Evolutionary conservation across 1,140 invertebrate species (phyloP).

Genomic region (Drosophila nebulosa): DNA sequence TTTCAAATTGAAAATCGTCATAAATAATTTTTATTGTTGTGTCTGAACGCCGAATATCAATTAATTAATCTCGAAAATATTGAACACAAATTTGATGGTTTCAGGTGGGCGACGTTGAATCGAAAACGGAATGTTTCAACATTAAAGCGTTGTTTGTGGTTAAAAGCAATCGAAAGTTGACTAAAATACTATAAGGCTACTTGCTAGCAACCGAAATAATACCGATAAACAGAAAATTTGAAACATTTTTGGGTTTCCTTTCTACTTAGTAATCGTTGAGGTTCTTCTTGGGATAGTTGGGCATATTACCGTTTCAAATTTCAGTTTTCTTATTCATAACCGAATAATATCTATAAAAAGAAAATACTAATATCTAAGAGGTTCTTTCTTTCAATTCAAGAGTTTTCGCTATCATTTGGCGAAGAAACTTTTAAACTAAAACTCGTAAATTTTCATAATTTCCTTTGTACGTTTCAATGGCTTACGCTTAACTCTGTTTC

Average conservation of each 20-base stretch:
- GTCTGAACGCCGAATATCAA: neutral
- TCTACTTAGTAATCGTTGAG: no score
- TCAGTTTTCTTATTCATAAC: neutral
- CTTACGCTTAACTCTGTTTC: neutral
- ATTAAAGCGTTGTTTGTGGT: neutral
- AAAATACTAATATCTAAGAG: no score
- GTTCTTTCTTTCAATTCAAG: no score
- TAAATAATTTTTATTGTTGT: neutral
- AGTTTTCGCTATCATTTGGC: no score
- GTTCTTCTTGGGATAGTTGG: no score
- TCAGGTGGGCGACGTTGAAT: neutral
- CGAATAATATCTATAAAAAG: no score
- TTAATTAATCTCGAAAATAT: neutral
- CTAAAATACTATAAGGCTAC: slow-evolving; percentile 2
- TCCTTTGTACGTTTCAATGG: slow-evolving; percentile 44
- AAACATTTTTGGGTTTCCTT: no score
- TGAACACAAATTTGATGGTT: neutral
- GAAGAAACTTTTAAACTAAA: slow-evolving; percentile 23
- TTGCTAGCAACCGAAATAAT: no score
- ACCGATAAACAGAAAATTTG: no score
- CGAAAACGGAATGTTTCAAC: neutral
- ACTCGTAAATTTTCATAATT: slow-evolving; percentile 78
- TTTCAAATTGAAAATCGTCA: neutral
- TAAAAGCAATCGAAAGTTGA: slow-evolving; percentile 6
- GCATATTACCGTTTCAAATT: neutral